A percentile compares a stretch with the other conserved stretches of the same genome.
phyloP scores from a whole-genome alignment of 1,140 invertebrate species.

The Leptopilina boulardi region DNA sequence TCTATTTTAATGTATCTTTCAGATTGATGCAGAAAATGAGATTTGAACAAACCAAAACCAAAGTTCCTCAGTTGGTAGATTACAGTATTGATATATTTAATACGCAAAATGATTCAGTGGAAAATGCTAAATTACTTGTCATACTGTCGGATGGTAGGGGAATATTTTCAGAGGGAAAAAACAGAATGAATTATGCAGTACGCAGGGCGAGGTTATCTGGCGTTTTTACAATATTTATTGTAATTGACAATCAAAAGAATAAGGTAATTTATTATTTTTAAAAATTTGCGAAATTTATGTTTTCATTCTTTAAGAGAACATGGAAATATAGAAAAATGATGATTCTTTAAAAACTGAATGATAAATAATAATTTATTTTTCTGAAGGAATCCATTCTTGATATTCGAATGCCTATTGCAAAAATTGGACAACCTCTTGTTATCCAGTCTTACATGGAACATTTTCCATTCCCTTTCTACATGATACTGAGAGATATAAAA shows the following conservation, averaged over 20 bases:
- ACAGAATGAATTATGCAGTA: constrained; percentile 86
- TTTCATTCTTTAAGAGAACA: too few species aligned
- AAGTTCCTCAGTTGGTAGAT: constrained; percentile 87
- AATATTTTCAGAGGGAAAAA: constrained; percentile 92
- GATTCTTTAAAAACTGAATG: neutral
- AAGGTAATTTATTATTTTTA: constrained; percentile 79
- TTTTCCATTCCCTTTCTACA: constrained; percentile 99
- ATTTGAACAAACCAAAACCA: constrained; percentile 89
- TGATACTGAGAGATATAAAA: constrained; percentile 93
- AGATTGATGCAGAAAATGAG: constrained; percentile 85
- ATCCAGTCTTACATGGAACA: constrained; percentile 91
- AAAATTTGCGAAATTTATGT: too few species aligned
- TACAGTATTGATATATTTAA: constrained; percentile 85
- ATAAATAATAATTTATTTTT: constrained; percentile 42
- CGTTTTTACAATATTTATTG: constrained; percentile 96
- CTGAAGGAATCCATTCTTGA: constrained; percentile 93
- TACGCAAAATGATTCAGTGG: constrained; percentile 73
- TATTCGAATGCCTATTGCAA: constrained; percentile 87
- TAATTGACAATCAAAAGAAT: constrained; percentile 94
- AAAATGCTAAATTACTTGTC: constrained; percentile 91
- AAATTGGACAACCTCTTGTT: constrained; percentile 78
- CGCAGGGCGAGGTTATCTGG: constrained; percentile 86
- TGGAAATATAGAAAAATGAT: neutral
- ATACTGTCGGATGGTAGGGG: constrained; percentile 97
- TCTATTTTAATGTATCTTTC: constrained; percentile 39